Conservation (phyloP, 2,113 vertebrate genomes). For the Todiramphus chloris region DNA sequence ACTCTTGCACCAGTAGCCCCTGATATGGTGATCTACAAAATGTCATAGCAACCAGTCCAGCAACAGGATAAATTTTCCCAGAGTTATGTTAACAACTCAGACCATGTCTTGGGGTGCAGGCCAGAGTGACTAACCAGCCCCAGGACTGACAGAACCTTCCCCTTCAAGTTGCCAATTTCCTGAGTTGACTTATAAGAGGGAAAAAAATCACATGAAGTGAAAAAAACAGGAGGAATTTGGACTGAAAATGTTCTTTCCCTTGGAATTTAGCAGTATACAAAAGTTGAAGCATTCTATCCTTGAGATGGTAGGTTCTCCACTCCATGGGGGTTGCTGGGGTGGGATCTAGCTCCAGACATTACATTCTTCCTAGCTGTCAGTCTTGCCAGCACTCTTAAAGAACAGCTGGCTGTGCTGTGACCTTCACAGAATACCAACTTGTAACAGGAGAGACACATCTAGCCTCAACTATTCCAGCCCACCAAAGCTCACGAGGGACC, state of each 20-base stretch:
- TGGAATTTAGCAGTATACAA: neutral
- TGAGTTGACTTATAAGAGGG: neutral
- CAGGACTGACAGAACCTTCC: neutral
- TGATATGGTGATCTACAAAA: neutral
- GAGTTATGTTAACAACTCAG: neutral
- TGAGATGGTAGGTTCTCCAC: neutral
- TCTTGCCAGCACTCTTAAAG: neutral
- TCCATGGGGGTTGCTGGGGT: neutral
- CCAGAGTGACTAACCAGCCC: neutral
- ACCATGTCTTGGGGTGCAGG: neutral
- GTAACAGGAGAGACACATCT: neutral
- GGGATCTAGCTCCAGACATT: neutral
- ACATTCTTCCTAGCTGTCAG: neutral
- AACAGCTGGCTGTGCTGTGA: neutral
- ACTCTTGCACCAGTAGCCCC: neutral
- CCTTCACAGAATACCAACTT: neutral
- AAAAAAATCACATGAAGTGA: neutral
- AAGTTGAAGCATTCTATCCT: neutral
- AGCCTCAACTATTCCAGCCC: neutral
- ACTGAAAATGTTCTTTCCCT: neutral
- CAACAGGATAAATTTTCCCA: neutral
- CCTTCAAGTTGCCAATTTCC: neutral
- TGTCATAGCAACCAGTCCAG: constrained; percentile 24
- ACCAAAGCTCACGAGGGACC: neutral
- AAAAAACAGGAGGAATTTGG: neutral